Evolutionary conservation across 2,113 vertebrate genomes (phyloP).

Genomic region (Bujurquina vittata): DNA sequence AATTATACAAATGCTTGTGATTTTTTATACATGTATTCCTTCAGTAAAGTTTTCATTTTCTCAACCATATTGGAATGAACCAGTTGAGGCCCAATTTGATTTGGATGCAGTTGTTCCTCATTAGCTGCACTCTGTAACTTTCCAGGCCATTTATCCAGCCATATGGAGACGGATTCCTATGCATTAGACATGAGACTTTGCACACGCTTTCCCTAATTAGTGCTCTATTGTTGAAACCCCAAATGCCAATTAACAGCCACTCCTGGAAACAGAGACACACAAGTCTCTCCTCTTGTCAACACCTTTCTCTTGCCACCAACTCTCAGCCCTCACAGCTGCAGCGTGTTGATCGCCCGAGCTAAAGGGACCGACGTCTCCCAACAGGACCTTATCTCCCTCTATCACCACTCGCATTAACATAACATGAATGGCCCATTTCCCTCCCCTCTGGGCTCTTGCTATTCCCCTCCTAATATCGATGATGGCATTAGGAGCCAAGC

Average conservation of each 20-base stretch:
- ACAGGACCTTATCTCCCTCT: slow-evolving; percentile 66
- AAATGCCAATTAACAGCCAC: slow-evolving; percentile 67
- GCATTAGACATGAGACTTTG: slow-evolving; percentile 60
- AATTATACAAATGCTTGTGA: slow-evolving; percentile 61
- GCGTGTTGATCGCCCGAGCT: slow-evolving; percentile 53
- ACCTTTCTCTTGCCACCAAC: background rate
- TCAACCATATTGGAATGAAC: slow-evolving; percentile 13
- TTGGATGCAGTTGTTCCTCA: slow-evolving; percentile 40
- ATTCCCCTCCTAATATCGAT: slow-evolving; percentile 54
- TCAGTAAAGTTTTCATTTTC: slow-evolving; percentile 44
- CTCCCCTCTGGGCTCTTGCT: slow-evolving; percentile 48
- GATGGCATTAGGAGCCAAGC: slow-evolving; percentile 47
- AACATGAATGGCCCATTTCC: slow-evolving; percentile 65
- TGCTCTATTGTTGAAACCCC: slow-evolving; percentile 55
- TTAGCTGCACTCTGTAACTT: slow-evolving; percentile 57
- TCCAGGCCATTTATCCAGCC: slow-evolving; percentile 54
- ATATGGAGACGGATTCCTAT: slow-evolving; percentile 68
- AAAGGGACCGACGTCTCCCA: slow-evolving; percentile 36
- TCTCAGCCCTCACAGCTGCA: slow-evolving; percentile 38
- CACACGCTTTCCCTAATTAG: slow-evolving; percentile 66
- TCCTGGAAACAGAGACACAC: slow-evolving; percentile 38
- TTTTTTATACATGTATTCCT: slow-evolving; percentile 65
- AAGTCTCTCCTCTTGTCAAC: background rate
- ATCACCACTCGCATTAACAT: slow-evolving; percentile 70
- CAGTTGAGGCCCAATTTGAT: slow-evolving; percentile 21